These are phyloP conservation scores for Gadus chalcogrammus DNA, from an alignment of 2,113 vertebrate species.

Conservation along the genomic window DNA sequence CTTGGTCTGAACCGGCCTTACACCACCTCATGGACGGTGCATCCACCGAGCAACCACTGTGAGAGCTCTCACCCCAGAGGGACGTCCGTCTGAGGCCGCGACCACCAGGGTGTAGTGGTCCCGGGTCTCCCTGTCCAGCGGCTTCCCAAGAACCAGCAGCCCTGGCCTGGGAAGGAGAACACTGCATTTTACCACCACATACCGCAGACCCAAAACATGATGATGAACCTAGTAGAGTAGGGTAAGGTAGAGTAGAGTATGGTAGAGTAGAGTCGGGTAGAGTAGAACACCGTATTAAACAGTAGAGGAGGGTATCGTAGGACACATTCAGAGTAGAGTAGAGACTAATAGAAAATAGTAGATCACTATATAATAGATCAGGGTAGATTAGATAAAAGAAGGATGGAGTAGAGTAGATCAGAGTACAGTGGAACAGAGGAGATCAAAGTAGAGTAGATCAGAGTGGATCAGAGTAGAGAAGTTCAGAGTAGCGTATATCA, in stretches of 20 bases:
- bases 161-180: slow-evolving; percentile 77
- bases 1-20: too few species aligned
- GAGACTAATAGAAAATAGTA: too few species aligned
- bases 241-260: not conserved
- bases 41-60: not conserved
- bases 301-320: slow-evolving; percentile 1
- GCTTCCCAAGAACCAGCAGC: slow-evolving; percentile 82
- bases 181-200: slow-evolving; percentile 10
- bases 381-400: too few species aligned
- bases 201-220: not conserved
- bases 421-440: too few species aligned
- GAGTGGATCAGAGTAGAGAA: too few species aligned
- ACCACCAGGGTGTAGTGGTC: slow-evolving; percentile 91
- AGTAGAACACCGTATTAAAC: too few species aligned
- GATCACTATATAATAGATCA: too few species aligned
- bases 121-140: slow-evolving; percentile 88
- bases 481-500: too few species aligned
- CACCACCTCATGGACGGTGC: not conserved
- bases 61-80: slow-evolving; percentile 84
- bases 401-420: too few species aligned
- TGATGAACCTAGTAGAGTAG: not conserved
- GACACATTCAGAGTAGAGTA: too few species aligned
- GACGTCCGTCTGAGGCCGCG: slow-evolving; percentile 88
- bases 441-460: too few species aligned
- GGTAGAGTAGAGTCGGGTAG: too few species aligned